Base-by-base conservation (phyloP, 1,140 invertebrate genomes). In the Cotesia glomerata region DNA sequence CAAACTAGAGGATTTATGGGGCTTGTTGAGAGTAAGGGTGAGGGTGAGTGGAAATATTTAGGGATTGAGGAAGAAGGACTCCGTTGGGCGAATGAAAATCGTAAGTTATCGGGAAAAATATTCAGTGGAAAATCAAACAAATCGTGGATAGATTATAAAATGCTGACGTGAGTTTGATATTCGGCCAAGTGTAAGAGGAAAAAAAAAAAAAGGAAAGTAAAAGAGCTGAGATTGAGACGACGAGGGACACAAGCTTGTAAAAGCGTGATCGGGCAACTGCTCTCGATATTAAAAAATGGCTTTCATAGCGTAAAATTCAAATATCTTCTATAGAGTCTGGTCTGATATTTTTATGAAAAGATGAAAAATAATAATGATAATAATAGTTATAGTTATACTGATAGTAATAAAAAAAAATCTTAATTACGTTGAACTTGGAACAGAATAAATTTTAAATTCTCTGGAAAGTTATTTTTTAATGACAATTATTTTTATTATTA, bases 221-320 rank as follows among this genome's bases (percentile, higher is more conserved):
- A 66, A 65, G 52, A 59, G 36, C 52, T 11, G 34, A 61, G 14
- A 11, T 36, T 14, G 32, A 62, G 49, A 61, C 39, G 35, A 61
- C 52, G 72, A 69, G 73, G 62, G 51, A 70, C 61, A 45, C 39
- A 59, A 74, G 73, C 64, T 71, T 51, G 71, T 73, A 72, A 68
- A 54, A 77, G 69, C 73, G 76, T 71, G 73, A 77, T 76, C 65
- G 74, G 69, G 78, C 76, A 76, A 77, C 76, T 79, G 77, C 76
- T 79, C 75, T 74, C 73, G 76, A 80, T 80, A 80, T 80, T 80
- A 80, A 80, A 80, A 77, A 76, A 72, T 71, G 71, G 65, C 73
- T 69, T 80, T 73, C 70, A 68, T 7, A 45, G 39, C 49, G 56
- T 69, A 75, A 71, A 77, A 77, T 75, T 78, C 77, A 78, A 78